Conservation (phyloP, 2,888 invertebrate genomes). For the Petrolisthes manimaculis region DNA sequence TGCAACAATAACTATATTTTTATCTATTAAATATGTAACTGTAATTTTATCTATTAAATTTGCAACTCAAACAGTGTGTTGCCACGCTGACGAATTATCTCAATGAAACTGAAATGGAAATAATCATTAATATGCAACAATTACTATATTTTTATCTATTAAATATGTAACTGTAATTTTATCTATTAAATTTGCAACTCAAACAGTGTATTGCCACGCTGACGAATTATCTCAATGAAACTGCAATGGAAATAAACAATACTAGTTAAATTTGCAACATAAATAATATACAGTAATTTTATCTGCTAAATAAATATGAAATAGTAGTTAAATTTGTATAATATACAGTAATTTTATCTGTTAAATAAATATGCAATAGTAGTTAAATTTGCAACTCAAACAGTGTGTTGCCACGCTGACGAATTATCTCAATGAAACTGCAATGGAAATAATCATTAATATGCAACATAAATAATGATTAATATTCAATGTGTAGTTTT, state of each 20-base stretch:
- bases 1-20: too few species aligned
- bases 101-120: constrained; percentile 35
- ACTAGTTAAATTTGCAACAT: too few species aligned
- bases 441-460: neutral
- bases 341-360: too few species aligned
- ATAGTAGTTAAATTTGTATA: too few species aligned
- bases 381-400: constrained; percentile 26
- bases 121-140: too few species aligned
- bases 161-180: too few species aligned
- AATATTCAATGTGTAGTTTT: too few species aligned
- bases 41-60: neutral
- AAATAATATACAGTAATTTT: too few species aligned
- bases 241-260: neutral
- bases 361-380: too few species aligned
- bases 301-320: too few species aligned
- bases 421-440: constrained; percentile 58
- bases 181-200: constrained; percentile 63
- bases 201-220: constrained; percentile 45
- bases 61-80: constrained; percentile 65
- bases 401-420: constrained; percentile 45
- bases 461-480: constrained; percentile 26
- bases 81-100: constrained; percentile 51
- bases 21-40: too few species aligned
- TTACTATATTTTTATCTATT: too few species aligned
- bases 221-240: constrained; percentile 55